Conservation (phyloP, 2,113 vertebrate genomes). For the Alligator mississippiensis region DNA sequence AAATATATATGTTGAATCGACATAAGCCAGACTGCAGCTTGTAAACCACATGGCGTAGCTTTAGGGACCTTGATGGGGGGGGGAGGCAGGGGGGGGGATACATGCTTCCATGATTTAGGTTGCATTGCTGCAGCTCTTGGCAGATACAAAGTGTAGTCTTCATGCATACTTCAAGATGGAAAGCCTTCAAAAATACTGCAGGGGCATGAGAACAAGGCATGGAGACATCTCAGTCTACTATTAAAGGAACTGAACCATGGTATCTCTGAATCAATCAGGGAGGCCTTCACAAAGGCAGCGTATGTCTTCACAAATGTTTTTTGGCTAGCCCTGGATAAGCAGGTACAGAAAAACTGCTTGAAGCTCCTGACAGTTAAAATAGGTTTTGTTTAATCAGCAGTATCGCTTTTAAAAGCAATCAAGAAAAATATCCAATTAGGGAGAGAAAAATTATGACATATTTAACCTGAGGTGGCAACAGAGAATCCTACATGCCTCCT, state of each 20-base stretch:
- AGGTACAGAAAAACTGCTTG: neutral
- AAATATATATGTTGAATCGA: no score
- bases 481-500: neutral
- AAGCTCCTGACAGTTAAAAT: neutral
- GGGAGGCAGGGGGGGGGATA: neutral
- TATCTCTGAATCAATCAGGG: neutral
- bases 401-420: neutral
- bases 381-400: neutral
- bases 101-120: neutral
- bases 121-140: neutral
- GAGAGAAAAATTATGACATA: neutral
- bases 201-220: neutral
- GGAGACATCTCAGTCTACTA: fast-evolving
- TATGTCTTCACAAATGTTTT: neutral
- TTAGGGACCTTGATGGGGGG: neutral
- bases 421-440: neutral
- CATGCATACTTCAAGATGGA: fast-evolving
- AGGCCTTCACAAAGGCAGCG: neutral
- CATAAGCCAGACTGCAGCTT: no score
- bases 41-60: neutral
- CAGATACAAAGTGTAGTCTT: neutral
- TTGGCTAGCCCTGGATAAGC: neutral
- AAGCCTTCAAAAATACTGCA: neutral
- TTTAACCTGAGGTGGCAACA: neutral
- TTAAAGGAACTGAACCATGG: neutral